These are phyloP conservation scores for Melierax canorus DNA, from an alignment of 2,113 vertebrate species.

Conservation along the genomic window DNA sequence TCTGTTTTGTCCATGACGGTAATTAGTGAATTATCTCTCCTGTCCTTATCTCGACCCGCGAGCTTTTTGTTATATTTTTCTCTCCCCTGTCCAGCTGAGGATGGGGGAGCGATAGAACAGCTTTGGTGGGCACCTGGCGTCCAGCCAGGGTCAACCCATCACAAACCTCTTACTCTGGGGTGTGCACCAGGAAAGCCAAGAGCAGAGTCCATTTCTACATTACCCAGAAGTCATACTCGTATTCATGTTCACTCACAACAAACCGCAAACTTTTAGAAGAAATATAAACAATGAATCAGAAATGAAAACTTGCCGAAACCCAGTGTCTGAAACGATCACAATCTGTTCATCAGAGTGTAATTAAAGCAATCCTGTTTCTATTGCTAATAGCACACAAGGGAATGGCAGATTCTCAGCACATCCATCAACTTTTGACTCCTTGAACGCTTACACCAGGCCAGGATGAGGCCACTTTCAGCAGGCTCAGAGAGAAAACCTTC, in stretches of 20 bases:
- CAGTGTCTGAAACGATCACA: fast-evolving
- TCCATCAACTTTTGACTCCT: background rate
- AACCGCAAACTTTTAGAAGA: background rate
- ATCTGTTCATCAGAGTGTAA: background rate
- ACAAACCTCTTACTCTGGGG: background rate
- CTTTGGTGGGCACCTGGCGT: no score
- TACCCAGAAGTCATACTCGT: fast-evolving
- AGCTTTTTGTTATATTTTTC: no score
- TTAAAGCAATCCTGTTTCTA: background rate
- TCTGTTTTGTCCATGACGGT: no score
- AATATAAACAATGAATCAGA: background rate
- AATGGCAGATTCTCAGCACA: background rate
- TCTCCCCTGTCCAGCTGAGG: no score
- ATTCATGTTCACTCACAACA: background rate
- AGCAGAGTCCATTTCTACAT: fast-evolving
- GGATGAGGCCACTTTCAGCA: background rate
- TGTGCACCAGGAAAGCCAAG: background rate
- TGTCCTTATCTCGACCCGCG: no score
- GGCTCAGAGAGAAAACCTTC: background rate
- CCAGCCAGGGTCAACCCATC: no score
- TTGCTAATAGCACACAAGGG: fast-evolving
- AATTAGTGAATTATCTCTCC: no score
- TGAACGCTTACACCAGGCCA: background rate
- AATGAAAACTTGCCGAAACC: background rate
- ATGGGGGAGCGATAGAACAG: no score